Evolutionary conservation across 2,113 vertebrate genomes (phyloP).

Genomic region (Brachionichthys hirsutus): DNA sequence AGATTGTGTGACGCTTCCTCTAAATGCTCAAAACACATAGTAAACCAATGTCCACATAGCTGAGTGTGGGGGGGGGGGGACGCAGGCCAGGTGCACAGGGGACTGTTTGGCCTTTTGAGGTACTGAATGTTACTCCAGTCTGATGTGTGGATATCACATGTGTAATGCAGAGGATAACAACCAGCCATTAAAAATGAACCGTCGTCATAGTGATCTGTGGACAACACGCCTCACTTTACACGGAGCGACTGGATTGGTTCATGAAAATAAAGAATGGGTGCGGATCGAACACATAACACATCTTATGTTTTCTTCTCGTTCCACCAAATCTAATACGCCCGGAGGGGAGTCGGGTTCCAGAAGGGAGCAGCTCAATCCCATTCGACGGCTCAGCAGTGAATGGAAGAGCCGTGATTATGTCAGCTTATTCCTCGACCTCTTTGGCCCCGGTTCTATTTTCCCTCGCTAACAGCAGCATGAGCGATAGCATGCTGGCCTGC

Average conservation of each 20-base stretch:
- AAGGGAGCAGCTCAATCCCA: constrained; percentile 3
- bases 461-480: constrained; percentile 10
- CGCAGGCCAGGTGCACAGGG: too few relatives aligned
- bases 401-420: neutral
- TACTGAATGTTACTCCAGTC: neutral
- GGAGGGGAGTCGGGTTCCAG: constrained; percentile 27
- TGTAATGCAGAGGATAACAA: constrained; percentile 17
- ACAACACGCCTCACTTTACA: constrained; percentile 36
- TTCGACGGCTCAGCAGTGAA: constrained; percentile 12
- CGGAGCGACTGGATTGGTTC: constrained; percentile 21
- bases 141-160: constrained; percentile 20
- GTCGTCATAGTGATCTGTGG: constrained; percentile 16
- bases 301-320: constrained; percentile 29
- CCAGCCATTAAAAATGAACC: constrained; percentile 3
- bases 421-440: neutral
- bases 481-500: neutral
- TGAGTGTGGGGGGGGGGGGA: too few relatives aligned
- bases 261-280: constrained; percentile 31
- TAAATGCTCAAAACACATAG: too few relatives aligned
- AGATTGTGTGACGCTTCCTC: too few relatives aligned
- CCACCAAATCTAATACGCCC: constrained; percentile 13
- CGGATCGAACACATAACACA: constrained; percentile 15
- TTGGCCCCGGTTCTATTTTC: neutral
- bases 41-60: neutral
- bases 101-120: too few relatives aligned